These are phyloP conservation scores for Dicycla oo DNA, from an alignment of 2,888 invertebrate genomes.

Conservation along the genomic window DNA sequence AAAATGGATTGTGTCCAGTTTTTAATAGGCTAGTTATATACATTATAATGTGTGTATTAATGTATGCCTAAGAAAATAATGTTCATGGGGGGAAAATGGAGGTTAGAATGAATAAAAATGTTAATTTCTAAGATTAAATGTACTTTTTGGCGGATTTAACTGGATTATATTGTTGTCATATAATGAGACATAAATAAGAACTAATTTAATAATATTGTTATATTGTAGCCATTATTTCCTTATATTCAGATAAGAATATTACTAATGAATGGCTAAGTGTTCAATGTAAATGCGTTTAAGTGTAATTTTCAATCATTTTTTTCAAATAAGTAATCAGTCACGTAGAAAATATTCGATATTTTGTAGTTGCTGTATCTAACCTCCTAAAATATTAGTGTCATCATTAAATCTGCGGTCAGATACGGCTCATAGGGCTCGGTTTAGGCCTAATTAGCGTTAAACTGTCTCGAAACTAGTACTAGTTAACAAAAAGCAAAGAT, in stretches of 20 bases:
- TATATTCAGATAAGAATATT: conserved; percentile 31
- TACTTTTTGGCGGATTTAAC: conserved; percentile 14
- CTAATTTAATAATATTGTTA: neutral
- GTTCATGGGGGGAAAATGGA: conserved; percentile 25
- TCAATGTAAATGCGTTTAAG: conserved; percentile 26
- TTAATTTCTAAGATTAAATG: conserved; percentile 10
- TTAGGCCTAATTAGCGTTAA: too few relatives aligned
- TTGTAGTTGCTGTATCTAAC: conserved; percentile 40
- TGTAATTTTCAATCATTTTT: conserved; percentile 21
- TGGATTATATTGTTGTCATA: conserved; percentile 37
- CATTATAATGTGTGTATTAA: conserved; percentile 83
- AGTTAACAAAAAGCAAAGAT: too few relatives aligned
- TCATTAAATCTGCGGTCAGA: conserved; percentile 21
- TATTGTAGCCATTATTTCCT: conserved; percentile 9
- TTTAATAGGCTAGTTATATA: conserved; percentile 82
- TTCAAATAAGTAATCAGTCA: neutral
- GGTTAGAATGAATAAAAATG: conserved; percentile 41
- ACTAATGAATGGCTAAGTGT: conserved; percentile 21
- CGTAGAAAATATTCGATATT: neutral
- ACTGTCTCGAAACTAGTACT: too few relatives aligned
- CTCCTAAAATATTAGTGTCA: conserved; percentile 27
- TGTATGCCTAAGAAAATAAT: conserved; percentile 74
- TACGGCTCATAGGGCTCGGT: neutral
- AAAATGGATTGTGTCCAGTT: conserved; percentile 58
- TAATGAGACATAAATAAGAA: conserved; percentile 39